Evolutionary conservation across 2,113 vertebrate genomes (phyloP).

Genomic region (Bufo gargarizans): DNA sequence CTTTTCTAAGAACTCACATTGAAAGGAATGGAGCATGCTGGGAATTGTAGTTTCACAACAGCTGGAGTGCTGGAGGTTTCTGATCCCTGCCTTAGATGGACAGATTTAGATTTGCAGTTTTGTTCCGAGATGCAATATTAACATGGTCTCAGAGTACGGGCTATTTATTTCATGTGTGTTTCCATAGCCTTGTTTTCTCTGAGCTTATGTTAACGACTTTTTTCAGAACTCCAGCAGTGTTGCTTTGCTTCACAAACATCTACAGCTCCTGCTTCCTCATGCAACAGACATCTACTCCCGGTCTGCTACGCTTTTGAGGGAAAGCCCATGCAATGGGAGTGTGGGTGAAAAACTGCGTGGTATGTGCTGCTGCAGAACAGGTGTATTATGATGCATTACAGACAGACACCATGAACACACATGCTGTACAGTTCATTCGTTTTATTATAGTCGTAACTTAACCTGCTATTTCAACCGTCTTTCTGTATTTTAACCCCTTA

Average conservation of each 20-base stretch:
- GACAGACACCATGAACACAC: background rate
- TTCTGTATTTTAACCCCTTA: too few species aligned
- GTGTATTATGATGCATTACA: background rate
- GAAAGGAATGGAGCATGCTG: too few species aligned
- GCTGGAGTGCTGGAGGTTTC: too few species aligned
- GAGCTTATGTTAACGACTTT: background rate
- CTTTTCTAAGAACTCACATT: too few species aligned
- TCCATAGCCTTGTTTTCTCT: background rate
- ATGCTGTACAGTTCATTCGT: background rate
- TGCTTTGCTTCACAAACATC: conserved; percentile 95
- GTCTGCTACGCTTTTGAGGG: conserved; percentile 86
- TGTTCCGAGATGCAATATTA: too few species aligned
- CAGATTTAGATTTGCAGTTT: too few species aligned
- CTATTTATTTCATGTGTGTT: background rate
- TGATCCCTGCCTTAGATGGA: too few species aligned
- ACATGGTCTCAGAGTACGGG: too few species aligned
- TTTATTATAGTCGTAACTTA: too few species aligned
- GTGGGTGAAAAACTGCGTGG: conserved; percentile 92
- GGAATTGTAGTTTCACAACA: too few species aligned
- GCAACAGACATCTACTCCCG: conserved; percentile 94
- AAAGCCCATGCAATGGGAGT: conserved; percentile 94
- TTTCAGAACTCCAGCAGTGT: conserved; percentile 93
- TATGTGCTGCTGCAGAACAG: conserved; percentile 61
- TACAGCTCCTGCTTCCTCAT: conserved; percentile 94
- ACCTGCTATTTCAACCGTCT: too few species aligned